Conservation (phyloP, 1,140 invertebrate species). For the Metopolophium dirhodum region DNA sequence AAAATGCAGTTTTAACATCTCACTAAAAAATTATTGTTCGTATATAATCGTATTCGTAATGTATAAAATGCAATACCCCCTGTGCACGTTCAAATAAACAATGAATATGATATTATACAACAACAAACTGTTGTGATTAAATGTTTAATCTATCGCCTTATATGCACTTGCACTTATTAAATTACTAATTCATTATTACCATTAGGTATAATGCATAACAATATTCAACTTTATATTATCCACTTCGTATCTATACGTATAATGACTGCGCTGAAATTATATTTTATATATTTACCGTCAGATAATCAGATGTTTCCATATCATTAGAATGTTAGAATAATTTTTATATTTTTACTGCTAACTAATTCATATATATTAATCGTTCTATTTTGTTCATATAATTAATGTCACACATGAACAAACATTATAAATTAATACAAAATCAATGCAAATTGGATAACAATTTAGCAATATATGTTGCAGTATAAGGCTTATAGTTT, state of each 20-base stretch:
- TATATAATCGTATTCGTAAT: not conserved
- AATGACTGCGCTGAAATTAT: not conserved
- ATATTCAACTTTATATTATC: not conserved
- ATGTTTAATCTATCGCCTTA: not conserved
- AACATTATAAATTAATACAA: not conserved
- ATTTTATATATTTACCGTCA: not conserved
- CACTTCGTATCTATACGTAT: not conserved
- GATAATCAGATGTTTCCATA: not conserved
- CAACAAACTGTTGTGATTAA: not conserved
- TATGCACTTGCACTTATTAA: not conserved
- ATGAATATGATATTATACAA: not conserved
- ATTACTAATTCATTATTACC: not conserved
- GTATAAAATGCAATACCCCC: not conserved
- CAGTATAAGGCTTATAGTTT: not conserved
- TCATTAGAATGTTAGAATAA: not conserved
- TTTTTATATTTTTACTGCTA: not conserved
- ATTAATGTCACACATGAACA: not conserved
- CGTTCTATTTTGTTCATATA: not conserved
- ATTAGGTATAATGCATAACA: not conserved
- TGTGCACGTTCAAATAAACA: not conserved
- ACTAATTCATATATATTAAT: not conserved
- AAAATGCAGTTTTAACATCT: not conserved
- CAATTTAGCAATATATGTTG: not conserved
- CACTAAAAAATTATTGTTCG: slow-evolving; percentile 21
- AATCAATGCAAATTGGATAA: not conserved